A percentile compares a stretch with the other conserved stretches of the same genome.
Conservation (phyloP, 1,140 invertebrate species). For the Drosophila sucinea region DNA sequence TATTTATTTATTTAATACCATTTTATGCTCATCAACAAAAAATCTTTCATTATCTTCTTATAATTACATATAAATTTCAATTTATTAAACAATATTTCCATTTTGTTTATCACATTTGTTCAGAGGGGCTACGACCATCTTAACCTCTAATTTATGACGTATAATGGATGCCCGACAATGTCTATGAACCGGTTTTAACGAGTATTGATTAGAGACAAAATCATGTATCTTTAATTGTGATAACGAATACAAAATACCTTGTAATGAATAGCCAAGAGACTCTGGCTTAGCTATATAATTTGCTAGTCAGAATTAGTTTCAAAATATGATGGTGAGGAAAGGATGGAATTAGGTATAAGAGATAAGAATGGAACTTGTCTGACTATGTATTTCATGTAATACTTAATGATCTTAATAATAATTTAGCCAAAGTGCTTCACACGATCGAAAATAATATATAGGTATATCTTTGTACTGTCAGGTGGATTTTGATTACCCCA, state of each 20-base stretch:
- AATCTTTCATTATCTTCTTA: slow-evolving; percentile 7
- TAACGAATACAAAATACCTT: background rate
- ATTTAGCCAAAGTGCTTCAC: too few species aligned
- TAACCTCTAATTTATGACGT: slow-evolving; percentile 35
- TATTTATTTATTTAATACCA: slow-evolving; percentile 24
- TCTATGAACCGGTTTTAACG: slow-evolving; percentile 29
- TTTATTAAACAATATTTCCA: slow-evolving; percentile 33
- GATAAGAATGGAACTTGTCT: too few species aligned
- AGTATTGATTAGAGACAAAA: background rate
- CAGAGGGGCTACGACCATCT: slow-evolving; percentile 3
- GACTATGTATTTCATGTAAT: too few species aligned
- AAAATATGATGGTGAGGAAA: too few species aligned
- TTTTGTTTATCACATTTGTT: slow-evolving; percentile 34
- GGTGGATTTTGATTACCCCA: background rate
- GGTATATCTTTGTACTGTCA: background rate
- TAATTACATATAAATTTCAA: slow-evolving; percentile 33
- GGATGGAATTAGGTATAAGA: too few species aligned
- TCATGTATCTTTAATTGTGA: background rate
- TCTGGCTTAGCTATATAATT: too few species aligned
- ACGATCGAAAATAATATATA: background rate
- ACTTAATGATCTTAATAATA: too few species aligned
- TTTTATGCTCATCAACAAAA: background rate
- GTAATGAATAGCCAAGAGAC: background rate
- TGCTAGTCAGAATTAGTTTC: too few species aligned
- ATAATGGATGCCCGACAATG: slow-evolving; percentile 41